Evolutionary conservation across 2,888 invertebrate species (phyloP).

Genomic region (Diarsia brunnea): DNA sequence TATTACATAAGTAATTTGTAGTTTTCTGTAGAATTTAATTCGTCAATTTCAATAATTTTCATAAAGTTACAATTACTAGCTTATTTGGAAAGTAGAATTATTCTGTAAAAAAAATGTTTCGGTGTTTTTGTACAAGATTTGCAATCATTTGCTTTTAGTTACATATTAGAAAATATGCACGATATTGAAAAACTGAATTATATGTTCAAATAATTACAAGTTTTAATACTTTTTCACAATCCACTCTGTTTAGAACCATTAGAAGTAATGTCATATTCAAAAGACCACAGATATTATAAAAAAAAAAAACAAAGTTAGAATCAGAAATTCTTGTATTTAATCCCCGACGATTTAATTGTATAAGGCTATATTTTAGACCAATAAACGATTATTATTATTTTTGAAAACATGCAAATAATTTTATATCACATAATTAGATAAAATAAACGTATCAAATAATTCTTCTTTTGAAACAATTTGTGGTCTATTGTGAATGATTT

Average conservation of each 20-base stretch:
- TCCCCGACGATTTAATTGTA: too few species aligned
- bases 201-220: not conserved
- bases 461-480: not conserved
- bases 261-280: not conserved
- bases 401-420: not conserved
- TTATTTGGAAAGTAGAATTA: conserved; percentile 22
- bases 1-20: conserved; percentile 9
- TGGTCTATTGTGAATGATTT: conserved; percentile 20
- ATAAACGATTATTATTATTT: not conserved
- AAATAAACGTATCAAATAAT: too few species aligned
- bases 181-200: not conserved
- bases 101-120: conserved; percentile 2
- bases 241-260: not conserved
- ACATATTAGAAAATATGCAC: conserved; percentile 4
- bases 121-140: conserved; percentile 18
- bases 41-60: conserved; percentile 40
- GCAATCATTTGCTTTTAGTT: conserved; percentile 1
- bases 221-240: conserved; percentile 1
- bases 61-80: not conserved
- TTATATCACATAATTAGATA: too few species aligned
- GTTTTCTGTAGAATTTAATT: conserved; percentile 31
- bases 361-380: too few species aligned
- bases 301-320: too few species aligned
- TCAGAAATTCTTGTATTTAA: too few species aligned
- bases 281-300: not conserved